Percentiles rank a stretch among this genome's conserved stretches.
Evolutionary conservation across 2,113 vertebrate genomes (phyloP).

Genomic region (Cyprinodon brontotheroides): DNA sequence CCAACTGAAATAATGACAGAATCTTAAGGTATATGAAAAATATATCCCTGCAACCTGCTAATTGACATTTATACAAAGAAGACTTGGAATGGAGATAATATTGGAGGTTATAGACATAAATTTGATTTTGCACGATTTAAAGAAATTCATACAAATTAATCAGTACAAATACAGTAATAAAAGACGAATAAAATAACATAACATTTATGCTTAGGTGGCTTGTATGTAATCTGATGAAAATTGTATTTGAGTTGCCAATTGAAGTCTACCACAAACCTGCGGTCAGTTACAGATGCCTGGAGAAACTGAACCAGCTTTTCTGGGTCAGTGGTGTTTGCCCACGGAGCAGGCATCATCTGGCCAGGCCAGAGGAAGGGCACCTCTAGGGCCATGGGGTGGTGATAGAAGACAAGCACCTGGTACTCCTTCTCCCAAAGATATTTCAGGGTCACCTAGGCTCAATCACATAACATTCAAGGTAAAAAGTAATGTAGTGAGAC

Average conservation of each 20-base stretch:
- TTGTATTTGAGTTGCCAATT: background rate
- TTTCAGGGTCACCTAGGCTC: slow-evolving; percentile 84
- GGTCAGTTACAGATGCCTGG: slow-evolving; percentile 91
- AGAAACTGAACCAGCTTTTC: slow-evolving; percentile 97
- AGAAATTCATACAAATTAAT: too few relatives aligned
- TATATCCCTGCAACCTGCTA: too few relatives aligned
- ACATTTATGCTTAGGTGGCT: too few relatives aligned
- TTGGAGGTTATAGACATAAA: too few relatives aligned
- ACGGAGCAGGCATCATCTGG: slow-evolving; percentile 98
- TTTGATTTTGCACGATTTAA: too few relatives aligned
- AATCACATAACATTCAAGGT: background rate
- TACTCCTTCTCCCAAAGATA: slow-evolving; percentile 98
- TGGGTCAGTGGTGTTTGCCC: slow-evolving; percentile 97
- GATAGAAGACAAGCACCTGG: slow-evolving; percentile 96
- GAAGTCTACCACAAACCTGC: slow-evolving; percentile 74
- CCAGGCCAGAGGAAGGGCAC: slow-evolving; percentile 97
- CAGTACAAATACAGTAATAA: too few relatives aligned
- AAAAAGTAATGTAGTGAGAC: background rate
- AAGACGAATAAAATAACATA: too few relatives aligned
- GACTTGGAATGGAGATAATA: too few relatives aligned
- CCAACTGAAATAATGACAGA: too few relatives aligned
- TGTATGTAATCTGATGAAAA: background rate
- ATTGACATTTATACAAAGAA: too few relatives aligned
- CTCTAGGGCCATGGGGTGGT: slow-evolving; percentile 94
- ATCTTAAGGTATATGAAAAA: too few relatives aligned